Conservation (phyloP, 2,888 invertebrate genomes). For the Patella depressa region DNA sequence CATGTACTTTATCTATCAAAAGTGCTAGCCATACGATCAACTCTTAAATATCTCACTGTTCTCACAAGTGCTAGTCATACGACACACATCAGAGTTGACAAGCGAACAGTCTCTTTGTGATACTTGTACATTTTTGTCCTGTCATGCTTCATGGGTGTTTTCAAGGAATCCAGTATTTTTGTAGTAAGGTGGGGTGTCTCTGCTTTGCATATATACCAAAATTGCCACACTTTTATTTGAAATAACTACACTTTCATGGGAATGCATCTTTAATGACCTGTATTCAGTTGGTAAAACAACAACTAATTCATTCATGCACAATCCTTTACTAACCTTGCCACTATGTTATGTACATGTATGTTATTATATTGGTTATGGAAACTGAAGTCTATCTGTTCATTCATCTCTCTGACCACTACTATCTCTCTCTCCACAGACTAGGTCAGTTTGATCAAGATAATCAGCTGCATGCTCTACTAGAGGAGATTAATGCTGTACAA, state of each 20-base stretch:
- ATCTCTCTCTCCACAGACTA: slow-evolving; percentile 34
- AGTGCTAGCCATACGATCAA: too few relatives aligned
- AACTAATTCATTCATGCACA: neutral
- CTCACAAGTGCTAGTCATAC: too few relatives aligned
- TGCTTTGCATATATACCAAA: too few relatives aligned
- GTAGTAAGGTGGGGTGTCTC: too few relatives aligned
- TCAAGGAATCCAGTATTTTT: too few relatives aligned
- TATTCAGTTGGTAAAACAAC: neutral
- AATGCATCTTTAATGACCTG: neutral
- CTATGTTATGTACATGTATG: neutral
- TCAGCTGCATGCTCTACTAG: slow-evolving; percentile 55
- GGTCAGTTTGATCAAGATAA: slow-evolving; percentile 53
- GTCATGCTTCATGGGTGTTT: too few relatives aligned
- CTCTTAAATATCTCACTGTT: too few relatives aligned
- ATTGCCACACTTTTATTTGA: too few relatives aligned
- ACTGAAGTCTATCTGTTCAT: neutral
- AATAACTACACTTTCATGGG: neutral
- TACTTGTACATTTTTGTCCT: too few relatives aligned
- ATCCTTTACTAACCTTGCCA: neutral
- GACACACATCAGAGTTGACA: too few relatives aligned
- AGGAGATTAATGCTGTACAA: slow-evolving; percentile 69
- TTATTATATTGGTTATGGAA: neutral
- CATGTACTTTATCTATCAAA: too few relatives aligned
- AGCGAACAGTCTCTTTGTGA: too few relatives aligned
- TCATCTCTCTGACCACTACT: neutral